These are phyloP conservation scores for Chaunax sp. DNA, from an alignment of 2,797 vertebrate species.

Conservation along the genomic window DNA sequence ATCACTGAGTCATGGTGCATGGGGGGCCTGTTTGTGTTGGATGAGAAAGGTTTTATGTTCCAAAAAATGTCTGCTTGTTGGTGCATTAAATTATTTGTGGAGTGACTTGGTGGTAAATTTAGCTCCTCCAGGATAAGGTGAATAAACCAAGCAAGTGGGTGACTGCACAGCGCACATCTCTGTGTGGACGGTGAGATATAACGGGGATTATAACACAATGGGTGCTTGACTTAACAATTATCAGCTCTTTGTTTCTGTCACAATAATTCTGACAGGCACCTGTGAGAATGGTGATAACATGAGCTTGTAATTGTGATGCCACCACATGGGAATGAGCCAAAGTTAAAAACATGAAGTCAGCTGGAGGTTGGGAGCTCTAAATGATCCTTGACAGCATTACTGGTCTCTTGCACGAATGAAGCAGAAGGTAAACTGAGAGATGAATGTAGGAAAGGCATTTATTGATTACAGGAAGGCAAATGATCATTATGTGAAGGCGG, in stretches of 20 bases:
- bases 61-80: constrained; percentile 55
- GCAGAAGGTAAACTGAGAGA: not conserved
- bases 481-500: not conserved
- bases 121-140: constrained; percentile 28
- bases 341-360: constrained; percentile 20
- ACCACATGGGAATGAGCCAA: constrained; percentile 1
- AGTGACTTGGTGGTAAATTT: constrained; percentile 27
- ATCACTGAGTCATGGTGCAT: constrained; percentile 66
- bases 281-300: constrained; percentile 2
- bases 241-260: constrained; percentile 49
- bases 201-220: constrained; percentile 19
- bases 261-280: constrained; percentile 21
- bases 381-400: constrained; percentile 15
- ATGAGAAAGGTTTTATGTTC: constrained; percentile 59
- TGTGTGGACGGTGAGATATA: constrained; percentile 8
- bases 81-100: constrained; percentile 52
- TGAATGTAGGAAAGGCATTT: not conserved
- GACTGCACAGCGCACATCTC: constrained; percentile 14
- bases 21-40: constrained; percentile 54
- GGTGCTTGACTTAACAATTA: constrained; percentile 43
- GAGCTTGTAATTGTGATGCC: constrained; percentile 19
- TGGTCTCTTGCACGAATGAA: too few relatives aligned
- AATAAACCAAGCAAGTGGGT: constrained; percentile 17
- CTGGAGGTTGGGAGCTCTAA: constrained; percentile 13
- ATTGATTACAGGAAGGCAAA: constrained; percentile 1